Base-by-base conservation (phyloP, 2,888 invertebrate species). In the Digitonthophagus gazella region DNA sequence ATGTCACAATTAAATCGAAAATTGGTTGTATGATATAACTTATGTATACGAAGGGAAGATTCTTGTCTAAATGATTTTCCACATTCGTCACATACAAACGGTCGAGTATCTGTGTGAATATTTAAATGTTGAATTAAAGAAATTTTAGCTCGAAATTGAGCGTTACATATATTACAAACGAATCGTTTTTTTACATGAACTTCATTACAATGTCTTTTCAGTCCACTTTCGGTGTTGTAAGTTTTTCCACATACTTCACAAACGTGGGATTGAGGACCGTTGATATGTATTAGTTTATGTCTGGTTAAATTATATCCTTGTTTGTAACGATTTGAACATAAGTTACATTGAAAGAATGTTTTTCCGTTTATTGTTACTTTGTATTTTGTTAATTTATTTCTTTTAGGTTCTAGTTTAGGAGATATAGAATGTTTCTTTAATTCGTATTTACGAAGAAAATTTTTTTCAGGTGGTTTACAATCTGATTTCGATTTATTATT, bases 241-340 rank as follows among this genome's bases (percentile, higher is more conserved):
- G 80, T 81, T 67, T 83, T 84, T 0, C 86, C 87, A 77, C 88
- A 88, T n/a, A 82, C 71, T 71, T 84, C 81, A 76, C 89, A 89
- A 44, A 58, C 63, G 74, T 83, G 82, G 78, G 83, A 83, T 0
- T 83, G 79, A 58, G 80, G 79, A 68, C 81, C 83, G 18, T 80
- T 81, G 0, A 80, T 78, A 75, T 87, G 87, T 3, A 82, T 76
- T 1, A 85, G 83, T 70, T 78, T 76, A 75, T 88, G 88, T 0
- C 86, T 81, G 58, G 82, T 73, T 78, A 87, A 84, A 69, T 76
- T 77, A 65, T 78, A 80, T 0, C 77, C 73, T 61, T 78, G 76
- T 28, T 73, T 73, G 67, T 83, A 80, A 2, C 75, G 67, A 68
- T 83, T 82, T n/a, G 77, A 71, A 75, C 87, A 88, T 8, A 78